These are phyloP conservation scores for Saccostrea glomerata DNA, from an alignment of 1,140 invertebrate genomes.

Conservation along the genomic window DNA sequence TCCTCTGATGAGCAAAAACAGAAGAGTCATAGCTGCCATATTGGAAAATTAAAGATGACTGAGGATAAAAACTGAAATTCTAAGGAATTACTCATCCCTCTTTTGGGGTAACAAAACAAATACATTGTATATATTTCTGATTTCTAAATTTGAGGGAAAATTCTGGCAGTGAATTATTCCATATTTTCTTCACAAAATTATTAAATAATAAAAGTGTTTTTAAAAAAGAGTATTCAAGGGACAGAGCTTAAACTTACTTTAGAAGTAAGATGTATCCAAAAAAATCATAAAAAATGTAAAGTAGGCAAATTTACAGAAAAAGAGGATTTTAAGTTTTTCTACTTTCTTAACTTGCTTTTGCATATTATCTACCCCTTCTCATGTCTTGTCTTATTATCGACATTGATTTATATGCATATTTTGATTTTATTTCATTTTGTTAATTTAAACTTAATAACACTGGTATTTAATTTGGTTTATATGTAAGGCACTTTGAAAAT, in stretches of 20 bases:
- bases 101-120: too few relatives aligned
- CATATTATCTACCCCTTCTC: neutral
- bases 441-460: neutral
- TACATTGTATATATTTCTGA: too few relatives aligned
- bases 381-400: neutral
- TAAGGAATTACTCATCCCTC: neutral
- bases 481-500: conserved; percentile 34
- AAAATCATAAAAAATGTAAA: neutral
- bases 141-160: neutral
- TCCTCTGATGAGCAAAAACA: neutral
- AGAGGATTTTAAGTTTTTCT: neutral
- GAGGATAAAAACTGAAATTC: neutral
- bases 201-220: too few relatives aligned
- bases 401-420: neutral
- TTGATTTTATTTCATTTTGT: conserved; percentile 7
- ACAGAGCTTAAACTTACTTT: neutral
- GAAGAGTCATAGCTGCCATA: neutral
- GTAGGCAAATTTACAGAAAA: neutral
- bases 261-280: neutral
- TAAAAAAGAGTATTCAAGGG: neutral
- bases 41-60: neutral
- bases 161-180: neutral
- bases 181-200: too few relatives aligned
- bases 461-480: neutral
- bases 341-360: neutral